Conservation (phyloP, 2,888 invertebrate species). For the Calameuta idolon region DNA sequence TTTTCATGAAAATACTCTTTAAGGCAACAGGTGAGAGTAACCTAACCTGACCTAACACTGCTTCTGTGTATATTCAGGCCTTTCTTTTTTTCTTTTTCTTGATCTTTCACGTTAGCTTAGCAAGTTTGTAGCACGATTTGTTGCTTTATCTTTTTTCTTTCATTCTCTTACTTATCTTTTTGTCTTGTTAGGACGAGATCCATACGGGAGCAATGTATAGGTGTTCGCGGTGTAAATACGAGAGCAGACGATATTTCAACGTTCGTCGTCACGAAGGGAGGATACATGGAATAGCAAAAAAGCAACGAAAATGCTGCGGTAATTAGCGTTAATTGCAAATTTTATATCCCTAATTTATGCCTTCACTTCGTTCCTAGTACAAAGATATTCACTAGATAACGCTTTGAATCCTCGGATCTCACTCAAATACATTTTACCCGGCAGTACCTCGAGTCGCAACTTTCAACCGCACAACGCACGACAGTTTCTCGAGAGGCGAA, state of each 20-base stretch:
- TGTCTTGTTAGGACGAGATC: not conserved
- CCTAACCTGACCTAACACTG: not conserved
- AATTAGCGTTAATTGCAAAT: slow-evolving; percentile 17
- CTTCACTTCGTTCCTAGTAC: not conserved
- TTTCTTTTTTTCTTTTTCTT: not conserved
- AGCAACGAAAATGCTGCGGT: slow-evolving; percentile 40
- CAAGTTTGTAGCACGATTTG: not conserved
- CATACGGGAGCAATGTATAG: slow-evolving; percentile 7
- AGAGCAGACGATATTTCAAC: slow-evolving; percentile 42
- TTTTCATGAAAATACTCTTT: not conserved
- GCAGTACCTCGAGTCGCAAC: not conserved
- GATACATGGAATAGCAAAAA: slow-evolving; percentile 38
- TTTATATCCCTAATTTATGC: not conserved
- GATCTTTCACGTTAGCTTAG: not conserved
- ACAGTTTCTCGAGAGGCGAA: not conserved
- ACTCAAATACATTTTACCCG: not conserved
- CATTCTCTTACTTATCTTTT: not conserved
- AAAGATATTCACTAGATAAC: not conserved
- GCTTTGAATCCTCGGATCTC: not conserved
- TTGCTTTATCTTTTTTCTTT: not conserved
- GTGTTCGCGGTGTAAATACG: slow-evolving; percentile 42
- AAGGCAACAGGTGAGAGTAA: not conserved
- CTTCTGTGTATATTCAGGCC: not conserved
- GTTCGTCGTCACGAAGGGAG: slow-evolving; percentile 42
- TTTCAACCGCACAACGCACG: not conserved